Base-by-base conservation (phyloP, 2,113 vertebrate genomes). In the Pachypanchax playfairii region DNA sequence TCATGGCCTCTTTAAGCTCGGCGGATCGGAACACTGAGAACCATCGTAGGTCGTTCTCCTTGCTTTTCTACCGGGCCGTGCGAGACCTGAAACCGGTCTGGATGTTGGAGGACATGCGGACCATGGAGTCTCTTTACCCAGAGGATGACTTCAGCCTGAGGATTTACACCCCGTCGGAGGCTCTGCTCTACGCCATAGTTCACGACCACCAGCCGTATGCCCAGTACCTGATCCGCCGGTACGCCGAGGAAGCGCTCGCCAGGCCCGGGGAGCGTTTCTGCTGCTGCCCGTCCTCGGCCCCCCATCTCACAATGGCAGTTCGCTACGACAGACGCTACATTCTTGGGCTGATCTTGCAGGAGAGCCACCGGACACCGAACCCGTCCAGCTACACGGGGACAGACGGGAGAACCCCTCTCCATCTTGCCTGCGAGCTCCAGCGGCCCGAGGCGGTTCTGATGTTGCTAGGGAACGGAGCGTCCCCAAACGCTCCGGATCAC, bases 21-120 rank as follows among this genome's bases (percentile, higher is more conserved):
- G 84, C 77, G 71, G 83, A 82, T 39, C 88, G 85, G 71, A 72
- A 46, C 49, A 64, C 87, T 7, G 90, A 90, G 62, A 86, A 88
- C 66, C 91, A 92, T n/a, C 87, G 89, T 68, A 91, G 85, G 71
- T 90, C 89, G 43, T 82, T 93, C 42, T 93, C 94, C 7, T 92
- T 94, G 44, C 90, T 94, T 61, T 96, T 94, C 86, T 95, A 95
- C 77, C 92, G 94, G 79, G 94, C 94, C 13, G 94, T 96, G 57
- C 87, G 94, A 58, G 94, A 96, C 83, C 92, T 93, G 75, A 93
- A 94, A 48, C 94, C 94, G 7, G 94, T 95, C 14, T 95, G 94
- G 94, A 92, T 94, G 91, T 83, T 96, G 74, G 95, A 96, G 87
- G 94, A 95, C 73, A 95, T 96, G 90, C 91, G 94, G 80, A 94